Evolutionary conservation across 2,797 vertebrate species (phyloP).

Genomic region (Sylvia borin): DNA sequence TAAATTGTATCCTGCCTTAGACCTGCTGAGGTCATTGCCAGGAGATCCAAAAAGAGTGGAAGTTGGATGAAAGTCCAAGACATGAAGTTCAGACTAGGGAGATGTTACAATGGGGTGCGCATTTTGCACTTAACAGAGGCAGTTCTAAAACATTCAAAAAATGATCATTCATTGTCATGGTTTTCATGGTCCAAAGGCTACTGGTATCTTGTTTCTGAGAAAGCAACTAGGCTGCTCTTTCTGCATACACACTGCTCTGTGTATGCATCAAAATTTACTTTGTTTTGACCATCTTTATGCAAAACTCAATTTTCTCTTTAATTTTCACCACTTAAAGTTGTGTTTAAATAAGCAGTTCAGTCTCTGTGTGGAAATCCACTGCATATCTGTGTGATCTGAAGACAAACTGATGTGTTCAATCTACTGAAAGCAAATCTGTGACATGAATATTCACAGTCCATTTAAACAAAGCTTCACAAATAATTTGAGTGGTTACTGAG

Average conservation of each 20-base stretch:
- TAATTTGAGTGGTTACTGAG: background rate
- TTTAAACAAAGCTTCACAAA: conserved; percentile 11
- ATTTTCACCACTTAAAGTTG: background rate
- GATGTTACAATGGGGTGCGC: background rate
- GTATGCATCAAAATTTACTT: background rate
- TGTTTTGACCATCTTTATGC: background rate
- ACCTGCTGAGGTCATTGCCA: background rate
- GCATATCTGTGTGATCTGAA: conserved; percentile 11
- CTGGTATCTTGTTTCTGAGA: background rate
- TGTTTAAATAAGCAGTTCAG: conserved; percentile 13
- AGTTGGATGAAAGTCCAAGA: background rate
- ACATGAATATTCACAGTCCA: conserved; percentile 23
- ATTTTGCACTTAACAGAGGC: background rate
- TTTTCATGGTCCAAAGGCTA: background rate
- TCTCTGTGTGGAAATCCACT: background rate
- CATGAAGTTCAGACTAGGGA: background rate
- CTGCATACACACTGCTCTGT: background rate
- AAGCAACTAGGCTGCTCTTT: background rate
- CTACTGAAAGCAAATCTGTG: conserved; percentile 16
- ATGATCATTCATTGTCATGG: background rate
- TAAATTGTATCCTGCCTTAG: background rate
- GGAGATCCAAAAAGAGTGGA: background rate
- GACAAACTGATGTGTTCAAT: conserved; percentile 8
- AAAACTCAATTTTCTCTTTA: background rate
- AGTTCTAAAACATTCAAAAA: background rate